Base-by-base conservation (phyloP, 2,113 vertebrate genomes). In the Dromiciops gliroides region DNA sequence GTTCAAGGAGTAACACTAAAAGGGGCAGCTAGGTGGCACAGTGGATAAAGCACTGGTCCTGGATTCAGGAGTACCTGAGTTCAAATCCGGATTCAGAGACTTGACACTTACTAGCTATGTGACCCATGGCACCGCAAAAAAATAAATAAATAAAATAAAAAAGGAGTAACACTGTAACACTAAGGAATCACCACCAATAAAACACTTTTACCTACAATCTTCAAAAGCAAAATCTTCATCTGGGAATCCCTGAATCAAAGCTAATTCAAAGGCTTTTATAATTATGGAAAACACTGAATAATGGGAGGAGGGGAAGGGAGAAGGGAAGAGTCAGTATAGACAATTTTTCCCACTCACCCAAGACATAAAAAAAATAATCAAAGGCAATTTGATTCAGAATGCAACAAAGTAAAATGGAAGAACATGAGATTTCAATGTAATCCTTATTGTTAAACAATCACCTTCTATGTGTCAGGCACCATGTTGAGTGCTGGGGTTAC, bases 171-270 rank as follows among this genome's bases (percentile, higher is more conserved):
- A 44, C 16, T 44, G 67, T n/a, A n/a, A n/a, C n/a, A n/a, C n/a
- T 23, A 83, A 83, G 19, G 19, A 83, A n/a, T 75, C 67, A 75
- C 31, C 60, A 67, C n/a, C 14, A n/a, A 7, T 75, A n/a, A 75
- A n/a, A 3, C 22, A 16, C 37, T 83, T 83, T 44, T 83, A 83
- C 16, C 19, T 83, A 44, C 16, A 83, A 44, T 67, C 37, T 44
- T 44, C 37, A 44, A 31, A 51, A 49, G 11, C 23, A 90, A 67
- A 11, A 89, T 23, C 8, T 25, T 31, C n/a, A 49, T 8, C 48
- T 0, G 1, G 24, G 31, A 48, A 0, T 49, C 53, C 48, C 19
- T 8, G 10, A 4, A 6, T 19, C n/a, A 2, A 6, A 50, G 48
- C 26, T 31, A 56, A 53, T 89, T 3, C 2, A 49, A 53, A 56